A percentile compares a stretch with the other conserved stretches of the same genome.
These are phyloP conservation scores for Stichopus horrens DNA, from an alignment of 53 echinoderm and acorn worm genomes.

Conservation along the genomic window DNA sequence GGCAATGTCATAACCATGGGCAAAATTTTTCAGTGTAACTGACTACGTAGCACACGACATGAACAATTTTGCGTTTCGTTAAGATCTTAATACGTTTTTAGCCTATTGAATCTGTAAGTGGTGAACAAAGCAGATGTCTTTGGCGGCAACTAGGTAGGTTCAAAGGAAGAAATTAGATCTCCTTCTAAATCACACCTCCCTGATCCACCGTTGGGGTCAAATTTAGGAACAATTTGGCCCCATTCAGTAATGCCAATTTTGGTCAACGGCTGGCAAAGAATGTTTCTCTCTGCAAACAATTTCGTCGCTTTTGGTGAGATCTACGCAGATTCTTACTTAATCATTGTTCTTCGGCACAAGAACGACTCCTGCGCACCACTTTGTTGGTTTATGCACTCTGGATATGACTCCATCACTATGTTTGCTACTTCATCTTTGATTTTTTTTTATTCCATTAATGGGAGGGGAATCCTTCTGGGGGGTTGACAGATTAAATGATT, in stretches of 20 bases:
- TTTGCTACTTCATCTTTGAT: slow-evolving; percentile 52
- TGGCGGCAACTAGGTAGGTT: too few species aligned
- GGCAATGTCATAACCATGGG: too few species aligned
- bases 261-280: slow-evolving; percentile 59
- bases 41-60: too few species aligned
- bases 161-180: too few species aligned
- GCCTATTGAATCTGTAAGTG: too few species aligned
- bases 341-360: slow-evolving; percentile 59
- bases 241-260: slow-evolving; percentile 46
- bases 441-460: slow-evolving; percentile 39
- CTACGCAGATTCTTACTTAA: slow-evolving; percentile 63
- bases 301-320: slow-evolving; percentile 57
- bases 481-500: slow-evolving; percentile 32
- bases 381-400: slow-evolving; percentile 54
- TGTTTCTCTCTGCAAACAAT: slow-evolving; percentile 52
- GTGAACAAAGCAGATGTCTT: too few species aligned
- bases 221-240: slow-evolving; percentile 56
- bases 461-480: slow-evolving; percentile 61
- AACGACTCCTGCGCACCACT: slow-evolving; percentile 64
- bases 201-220: slow-evolving; percentile 60
- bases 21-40: too few species aligned
- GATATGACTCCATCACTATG: slow-evolving; percentile 63
- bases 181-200: too few species aligned
- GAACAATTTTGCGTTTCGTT: too few species aligned
- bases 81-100: too few species aligned